Evolutionary conservation across 2,113 vertebrate species (phyloP), one percentile per base, ranked within the genome.

Genomic region (Aleadryas rufinucha): DNA sequence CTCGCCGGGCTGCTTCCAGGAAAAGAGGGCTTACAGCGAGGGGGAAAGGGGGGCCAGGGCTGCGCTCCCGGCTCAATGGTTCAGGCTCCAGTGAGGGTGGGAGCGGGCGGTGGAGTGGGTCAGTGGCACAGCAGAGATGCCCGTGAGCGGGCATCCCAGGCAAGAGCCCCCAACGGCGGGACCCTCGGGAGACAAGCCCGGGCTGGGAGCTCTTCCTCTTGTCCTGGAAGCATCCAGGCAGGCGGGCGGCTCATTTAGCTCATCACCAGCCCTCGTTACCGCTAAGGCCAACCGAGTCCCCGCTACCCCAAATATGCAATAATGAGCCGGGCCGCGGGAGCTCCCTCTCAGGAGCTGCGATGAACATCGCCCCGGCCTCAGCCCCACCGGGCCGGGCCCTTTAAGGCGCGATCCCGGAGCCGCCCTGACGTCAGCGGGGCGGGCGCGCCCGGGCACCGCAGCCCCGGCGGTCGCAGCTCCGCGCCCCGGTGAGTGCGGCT

Each of bases 1-100:
- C 84, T 85, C 7, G 19, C 44, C 4, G n/a, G 45, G 84, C 77
- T 54, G n/a, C 75, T 97, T 97, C 97, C 93, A 95, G 82, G 97
- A 97, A 97, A 72, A 72, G 12, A 31, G 5, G 65, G 69, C 65
- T 82, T 35, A 50, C 3, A 16, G 70, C 19, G 7, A 21, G 65
- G 24, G 64, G 30, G n/a, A 16, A 44, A 14, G 27, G 63, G 61
- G 42, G 39, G 18, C 16, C 19, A 1, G 28, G 33, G 39, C 76
- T 68, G 78, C 2, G 11, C 33, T 60, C 47, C 27, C 1, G 6
- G 30, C 76, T 78, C 41, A 1, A 1, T 21, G 84, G 13, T 78
- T 31, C 70, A 7, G 65, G 42, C 39, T 23, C 47, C 7, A 30
- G 70, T 5, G 24, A 44, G 75, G 50, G 23, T 24, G 56, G 71